Base-by-base conservation (phyloP, 2,797 vertebrate species). In the Dendrocincla fuliginosa region DNA sequence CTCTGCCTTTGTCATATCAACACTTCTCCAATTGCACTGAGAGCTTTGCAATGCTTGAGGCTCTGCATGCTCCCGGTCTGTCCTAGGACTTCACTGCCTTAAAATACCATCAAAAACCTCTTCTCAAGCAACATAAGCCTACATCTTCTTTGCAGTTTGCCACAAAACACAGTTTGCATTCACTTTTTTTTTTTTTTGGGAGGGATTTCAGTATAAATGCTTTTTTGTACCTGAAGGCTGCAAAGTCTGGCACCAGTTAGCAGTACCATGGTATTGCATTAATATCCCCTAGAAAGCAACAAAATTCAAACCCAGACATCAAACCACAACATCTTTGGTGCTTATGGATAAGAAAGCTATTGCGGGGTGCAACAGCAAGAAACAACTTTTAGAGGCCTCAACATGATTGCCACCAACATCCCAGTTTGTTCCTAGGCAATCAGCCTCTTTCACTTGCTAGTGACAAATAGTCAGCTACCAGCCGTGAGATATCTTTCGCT, bases 331-430 rank as follows among this genome's bases (percentile, higher is more conserved):
- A 39, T 12, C 46, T 81, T 24, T n/a, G 9, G 50, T 39, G 4
- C 15, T 39, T 20, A 2, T 2, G 3, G 20, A n/a, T 14, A 60
- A 55, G 25, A 39, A 76, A 63, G n/a, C 4, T 85, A 22, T 22
- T 61, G 4, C 4, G 5, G 17, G 23, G 10, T 22, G 1, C 50
- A 73, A 11, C 1, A 52, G 14, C 11, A 57, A 71, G 12, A 68
- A 77, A 47, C 8, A 64, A 32, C 13, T 83, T 91, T 42, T 20
- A 55, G 41, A 77, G 12, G 8, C 15, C 20, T 79, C 52, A 49
- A 11, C 4, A 8, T 1, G 4, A 47, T 28, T 25, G 55, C 16
- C 23, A 53, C 10, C 25, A 32, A 10, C 1, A 1, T 10, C 8
- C 8, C 25, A 42, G 4, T 39, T 83, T 50, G 4, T 39, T 83